These are phyloP conservation scores for Patella ulyssiponensis DNA, from an alignment of 2,888 invertebrate genomes.

Conservation along the genomic window DNA sequence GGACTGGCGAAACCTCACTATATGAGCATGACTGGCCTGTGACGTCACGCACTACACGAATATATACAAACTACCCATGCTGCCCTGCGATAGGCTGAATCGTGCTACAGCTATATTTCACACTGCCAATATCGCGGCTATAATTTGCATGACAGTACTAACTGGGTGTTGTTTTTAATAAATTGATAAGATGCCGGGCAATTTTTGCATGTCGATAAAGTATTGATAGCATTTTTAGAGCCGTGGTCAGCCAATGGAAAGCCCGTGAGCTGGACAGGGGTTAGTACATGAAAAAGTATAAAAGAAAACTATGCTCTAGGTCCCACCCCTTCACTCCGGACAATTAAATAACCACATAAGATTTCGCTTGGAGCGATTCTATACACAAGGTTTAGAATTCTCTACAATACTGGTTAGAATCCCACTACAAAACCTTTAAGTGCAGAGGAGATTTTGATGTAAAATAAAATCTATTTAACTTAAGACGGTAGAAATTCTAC, in stretches of 20 bases:
- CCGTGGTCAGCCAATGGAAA: slow-evolving; percentile 5
- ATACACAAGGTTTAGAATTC: background rate
- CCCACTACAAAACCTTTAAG: no score
- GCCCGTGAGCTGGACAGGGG: slow-evolving; percentile 8
- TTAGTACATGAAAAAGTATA: background rate
- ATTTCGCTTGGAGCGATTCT: background rate
- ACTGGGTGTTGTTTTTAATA: slow-evolving; percentile 3
- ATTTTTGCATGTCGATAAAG: background rate
- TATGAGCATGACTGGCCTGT: slow-evolving; percentile 32
- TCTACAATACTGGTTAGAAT: background rate
- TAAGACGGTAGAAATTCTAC: slow-evolving; percentile 3
- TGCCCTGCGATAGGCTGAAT: slow-evolving; percentile 26
- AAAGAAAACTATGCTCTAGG: background rate
- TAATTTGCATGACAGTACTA: slow-evolving; percentile 24
- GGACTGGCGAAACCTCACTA: slow-evolving; percentile 24
- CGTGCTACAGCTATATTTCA: slow-evolving; percentile 9
- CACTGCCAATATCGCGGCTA: slow-evolving; percentile 23
- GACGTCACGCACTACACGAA: slow-evolving; percentile 29
- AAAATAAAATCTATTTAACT: background rate
- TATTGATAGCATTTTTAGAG: slow-evolving; percentile 4
- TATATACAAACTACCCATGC: slow-evolving; percentile 20
- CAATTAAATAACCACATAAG: slow-evolving; percentile 9
- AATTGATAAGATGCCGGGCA: background rate
- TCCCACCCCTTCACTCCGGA: background rate
- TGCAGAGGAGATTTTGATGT: no score